A percentile compares a stretch with the other conserved stretches of the same genome.
These are phyloP conservation scores for Drusus annulatus DNA, from an alignment of 1,140 invertebrate genomes.

Conservation along the genomic window DNA sequence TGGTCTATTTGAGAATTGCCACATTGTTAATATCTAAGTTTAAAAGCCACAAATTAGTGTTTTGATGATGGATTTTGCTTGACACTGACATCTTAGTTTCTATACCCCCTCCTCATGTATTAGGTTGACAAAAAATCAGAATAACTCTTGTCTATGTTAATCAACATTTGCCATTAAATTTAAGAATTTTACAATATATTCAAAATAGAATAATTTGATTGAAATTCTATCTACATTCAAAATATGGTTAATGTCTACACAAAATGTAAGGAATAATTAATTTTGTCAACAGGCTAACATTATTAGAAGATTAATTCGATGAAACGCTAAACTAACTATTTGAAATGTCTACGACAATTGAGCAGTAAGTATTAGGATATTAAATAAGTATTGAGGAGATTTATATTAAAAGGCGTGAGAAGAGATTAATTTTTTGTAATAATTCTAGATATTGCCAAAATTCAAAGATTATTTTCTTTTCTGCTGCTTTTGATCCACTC, in stretches of 20 bases:
- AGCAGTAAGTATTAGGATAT: constrained; percentile 17
- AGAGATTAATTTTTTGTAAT: background rate
- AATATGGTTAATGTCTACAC: constrained; percentile 11
- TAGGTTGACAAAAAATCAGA: too few species aligned
- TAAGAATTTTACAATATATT: background rate
- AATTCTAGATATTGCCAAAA: constrained; percentile 21
- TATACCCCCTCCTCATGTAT: too few species aligned
- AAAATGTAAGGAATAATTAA: constrained; percentile 2
- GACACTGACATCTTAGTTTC: too few species aligned
- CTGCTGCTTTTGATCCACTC: too few species aligned
- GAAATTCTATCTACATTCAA: constrained; percentile 29
- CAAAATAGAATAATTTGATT: constrained; percentile 9
- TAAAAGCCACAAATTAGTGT: too few species aligned
- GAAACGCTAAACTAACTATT: constrained; percentile 7
- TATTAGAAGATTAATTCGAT: constrained; percentile 17
- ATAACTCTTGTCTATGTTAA: too few species aligned
- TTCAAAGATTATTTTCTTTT: background rate
- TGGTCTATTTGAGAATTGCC: too few species aligned
- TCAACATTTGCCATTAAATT: too few species aligned
- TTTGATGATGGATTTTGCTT: too few species aligned
- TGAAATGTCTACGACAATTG: constrained; percentile 14
- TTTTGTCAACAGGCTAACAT: background rate
- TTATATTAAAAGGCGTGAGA: constrained; percentile 36
- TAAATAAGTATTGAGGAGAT: background rate
- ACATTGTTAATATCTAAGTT: too few species aligned